phyloP scores from a whole-genome alignment of 2,113 vertebrate species.

The Brachirus orientalis region DNA sequence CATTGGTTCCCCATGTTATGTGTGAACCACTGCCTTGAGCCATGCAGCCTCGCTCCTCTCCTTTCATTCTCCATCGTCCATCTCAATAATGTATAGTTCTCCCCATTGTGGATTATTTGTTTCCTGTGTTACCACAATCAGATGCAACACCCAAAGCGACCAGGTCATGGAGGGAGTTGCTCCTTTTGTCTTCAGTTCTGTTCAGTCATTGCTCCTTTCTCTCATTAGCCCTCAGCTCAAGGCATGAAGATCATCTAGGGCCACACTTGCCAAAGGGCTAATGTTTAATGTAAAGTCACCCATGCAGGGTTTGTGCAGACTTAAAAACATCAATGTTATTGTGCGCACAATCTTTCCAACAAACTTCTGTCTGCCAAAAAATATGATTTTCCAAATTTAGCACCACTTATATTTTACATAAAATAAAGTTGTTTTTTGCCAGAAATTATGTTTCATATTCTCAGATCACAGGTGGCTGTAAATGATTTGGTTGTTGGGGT shows the following conservation, averaged over 20 bases:
- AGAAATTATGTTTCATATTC: background rate
- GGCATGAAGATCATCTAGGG: slow-evolving; percentile 54
- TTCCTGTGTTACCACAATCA: slow-evolving; percentile 56
- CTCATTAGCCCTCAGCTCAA: slow-evolving; percentile 43
- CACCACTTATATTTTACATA: no score
- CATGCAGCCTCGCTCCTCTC: slow-evolving; percentile 4
- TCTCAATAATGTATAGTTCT: slow-evolving; percentile 33
- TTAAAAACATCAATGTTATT: slow-evolving; percentile 12
- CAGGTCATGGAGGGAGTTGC: slow-evolving; percentile 43
- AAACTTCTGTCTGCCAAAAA: no score
- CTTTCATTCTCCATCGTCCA: slow-evolving; percentile 14
- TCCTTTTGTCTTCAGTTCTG: slow-evolving; percentile 32
- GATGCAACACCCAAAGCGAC: slow-evolving; percentile 51
- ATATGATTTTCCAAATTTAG: no score
- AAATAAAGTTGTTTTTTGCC: no score
- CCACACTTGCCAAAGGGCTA: slow-evolving; percentile 34
- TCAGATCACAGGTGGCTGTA: background rate
- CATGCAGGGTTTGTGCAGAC: background rate
- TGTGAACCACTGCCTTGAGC: background rate
- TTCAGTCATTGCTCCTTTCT: slow-evolving; percentile 39
- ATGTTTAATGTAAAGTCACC: background rate
- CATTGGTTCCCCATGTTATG: no score
- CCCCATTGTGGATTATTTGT: slow-evolving; percentile 36
- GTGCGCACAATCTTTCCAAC: no score
- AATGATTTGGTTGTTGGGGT: slow-evolving; percentile 17